phyloP scores from a whole-genome alignment of 2,797 vertebrate species.

The Limosa lapponica region DNA sequence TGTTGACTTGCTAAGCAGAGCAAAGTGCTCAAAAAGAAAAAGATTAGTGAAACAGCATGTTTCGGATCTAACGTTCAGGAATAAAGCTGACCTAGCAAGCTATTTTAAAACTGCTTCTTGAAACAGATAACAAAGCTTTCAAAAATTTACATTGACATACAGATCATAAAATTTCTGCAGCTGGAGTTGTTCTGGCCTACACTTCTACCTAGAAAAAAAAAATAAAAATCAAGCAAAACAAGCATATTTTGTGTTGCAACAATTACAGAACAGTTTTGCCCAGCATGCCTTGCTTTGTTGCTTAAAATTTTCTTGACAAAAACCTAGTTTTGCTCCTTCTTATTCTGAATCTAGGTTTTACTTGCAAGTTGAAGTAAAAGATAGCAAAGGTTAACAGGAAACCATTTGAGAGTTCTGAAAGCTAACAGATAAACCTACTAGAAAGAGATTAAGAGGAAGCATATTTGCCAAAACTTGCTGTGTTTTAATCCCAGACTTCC shows the following conservation, averaged over 20 bases:
- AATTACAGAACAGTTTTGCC: not conserved
- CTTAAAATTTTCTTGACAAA: not conserved
- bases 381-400: not conserved
- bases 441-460: not conserved
- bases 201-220: not conserved
- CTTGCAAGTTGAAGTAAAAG: not conserved
- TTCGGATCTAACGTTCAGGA: not conserved
- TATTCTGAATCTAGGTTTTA: not conserved
- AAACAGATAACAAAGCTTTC: slow-evolving; percentile 20
- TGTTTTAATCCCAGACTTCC: slow-evolving; percentile 1
- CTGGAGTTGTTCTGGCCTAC: not conserved
- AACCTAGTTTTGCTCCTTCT: not conserved
- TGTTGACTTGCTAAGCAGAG: not conserved
- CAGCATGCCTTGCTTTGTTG: not conserved
- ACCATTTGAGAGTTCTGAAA: not conserved
- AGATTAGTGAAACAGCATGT: not conserved
- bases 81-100: slow-evolving; percentile 7
- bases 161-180: not conserved
- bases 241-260: not conserved
- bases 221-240: not conserved
- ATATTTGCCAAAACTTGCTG: not conserved
- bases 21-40: not conserved
- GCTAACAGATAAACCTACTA: not conserved
- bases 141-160: not conserved
- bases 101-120: not conserved